Percentiles rank a stretch among this genome's conserved stretches.
These are phyloP conservation scores for Asarcornis scutulata DNA, from an alignment of 2,113 vertebrate genomes.

Conservation along the genomic window DNA sequence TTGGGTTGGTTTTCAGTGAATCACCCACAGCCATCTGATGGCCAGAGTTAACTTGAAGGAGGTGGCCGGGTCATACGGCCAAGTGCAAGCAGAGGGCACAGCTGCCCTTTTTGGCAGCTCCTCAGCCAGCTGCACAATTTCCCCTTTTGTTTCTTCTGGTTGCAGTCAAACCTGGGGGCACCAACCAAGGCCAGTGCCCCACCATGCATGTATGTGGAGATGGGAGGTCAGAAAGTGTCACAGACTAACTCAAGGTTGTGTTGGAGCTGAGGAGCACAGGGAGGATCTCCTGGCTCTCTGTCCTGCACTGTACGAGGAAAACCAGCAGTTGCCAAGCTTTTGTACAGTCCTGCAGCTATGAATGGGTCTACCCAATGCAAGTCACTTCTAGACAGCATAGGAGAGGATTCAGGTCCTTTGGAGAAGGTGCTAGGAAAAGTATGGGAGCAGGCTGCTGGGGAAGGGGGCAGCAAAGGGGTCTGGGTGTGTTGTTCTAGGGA, in stretches of 20 bases:
- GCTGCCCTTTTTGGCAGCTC: background rate
- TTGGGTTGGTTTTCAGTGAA: background rate
- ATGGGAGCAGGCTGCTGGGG: background rate
- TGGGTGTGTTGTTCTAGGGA: background rate
- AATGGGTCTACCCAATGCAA: background rate
- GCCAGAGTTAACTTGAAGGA: background rate
- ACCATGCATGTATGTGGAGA: background rate
- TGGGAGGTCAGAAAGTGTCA: background rate
- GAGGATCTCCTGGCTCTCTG: background rate
- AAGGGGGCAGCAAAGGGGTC: background rate
- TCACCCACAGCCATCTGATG: background rate
- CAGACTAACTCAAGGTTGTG: background rate
- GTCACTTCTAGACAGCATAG: accelerated
- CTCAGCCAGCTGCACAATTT: background rate
- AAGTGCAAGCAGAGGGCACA: background rate
- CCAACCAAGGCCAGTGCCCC: background rate
- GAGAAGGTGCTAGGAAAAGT: background rate
- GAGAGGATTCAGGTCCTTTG: background rate
- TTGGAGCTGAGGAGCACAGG: background rate
- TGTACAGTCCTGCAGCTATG: background rate
- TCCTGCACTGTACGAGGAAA: accelerated
- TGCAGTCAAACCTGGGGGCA: background rate
- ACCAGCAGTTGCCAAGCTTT: background rate
- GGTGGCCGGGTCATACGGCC: accelerated
- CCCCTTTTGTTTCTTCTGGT: background rate